Conservation (phyloP, 92 coral and sea anemone species). For the Porites evermanni region DNA sequence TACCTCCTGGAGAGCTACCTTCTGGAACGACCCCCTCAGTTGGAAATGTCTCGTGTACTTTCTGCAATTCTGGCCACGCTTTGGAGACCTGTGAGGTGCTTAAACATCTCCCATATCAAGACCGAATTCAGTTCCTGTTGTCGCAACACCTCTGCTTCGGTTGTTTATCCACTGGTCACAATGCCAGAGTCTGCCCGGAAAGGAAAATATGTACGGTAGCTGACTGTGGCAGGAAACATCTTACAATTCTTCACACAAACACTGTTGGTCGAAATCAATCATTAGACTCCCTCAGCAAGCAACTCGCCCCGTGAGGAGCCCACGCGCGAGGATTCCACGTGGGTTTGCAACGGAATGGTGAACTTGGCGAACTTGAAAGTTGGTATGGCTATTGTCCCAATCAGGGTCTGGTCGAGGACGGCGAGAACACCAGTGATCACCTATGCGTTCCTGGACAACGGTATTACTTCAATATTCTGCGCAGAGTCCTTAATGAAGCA, state of each 20-base stretch:
- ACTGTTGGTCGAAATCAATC: neutral
- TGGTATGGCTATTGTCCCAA: slow-evolving; percentile 40
- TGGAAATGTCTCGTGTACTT: slow-evolving; percentile 13
- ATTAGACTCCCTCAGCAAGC: neutral
- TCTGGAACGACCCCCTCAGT: neutral
- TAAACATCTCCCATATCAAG: slow-evolving; percentile 44
- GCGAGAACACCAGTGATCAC: slow-evolving; percentile 17
- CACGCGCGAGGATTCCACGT: neutral
- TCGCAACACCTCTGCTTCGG: slow-evolving; percentile 21
- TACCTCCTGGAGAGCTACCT: neutral
- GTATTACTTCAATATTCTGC: slow-evolving; percentile 56
- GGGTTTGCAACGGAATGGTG: neutral
- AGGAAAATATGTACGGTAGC: slow-evolving; percentile 11
- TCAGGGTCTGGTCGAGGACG: slow-evolving; percentile 28
- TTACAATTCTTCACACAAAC: slow-evolving; percentile 17
- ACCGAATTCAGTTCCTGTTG: slow-evolving; percentile 13
- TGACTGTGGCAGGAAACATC: slow-evolving; percentile 7
- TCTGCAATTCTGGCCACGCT: slow-evolving; percentile 36
- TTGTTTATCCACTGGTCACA: slow-evolving; percentile 23
- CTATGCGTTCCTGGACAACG: slow-evolving; percentile 60
- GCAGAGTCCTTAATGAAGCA: slow-evolving; percentile 27
- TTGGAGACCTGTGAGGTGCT: slow-evolving; percentile 34
- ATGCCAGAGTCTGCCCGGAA: neutral
- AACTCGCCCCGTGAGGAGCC: no score
- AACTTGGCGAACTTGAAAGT: neutral